Conservation (phyloP, 2,113 vertebrate genomes). For the Leucopsar rothschildi region DNA sequence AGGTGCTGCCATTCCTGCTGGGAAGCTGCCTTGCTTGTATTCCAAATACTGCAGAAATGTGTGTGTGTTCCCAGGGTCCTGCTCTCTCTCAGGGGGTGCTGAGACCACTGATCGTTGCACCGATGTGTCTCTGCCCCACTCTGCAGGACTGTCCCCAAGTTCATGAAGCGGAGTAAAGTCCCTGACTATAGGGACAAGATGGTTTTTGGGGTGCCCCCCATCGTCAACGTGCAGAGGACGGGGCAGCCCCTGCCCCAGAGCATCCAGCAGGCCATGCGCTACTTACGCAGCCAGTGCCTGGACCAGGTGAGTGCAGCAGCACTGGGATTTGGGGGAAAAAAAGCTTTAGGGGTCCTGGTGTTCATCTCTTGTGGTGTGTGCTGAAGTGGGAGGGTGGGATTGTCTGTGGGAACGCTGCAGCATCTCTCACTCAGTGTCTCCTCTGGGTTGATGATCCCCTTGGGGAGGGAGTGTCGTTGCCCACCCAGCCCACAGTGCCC, state of each 20-base stretch:
- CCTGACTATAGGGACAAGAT: slow-evolving; percentile 81
- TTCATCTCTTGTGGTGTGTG: rapidly evolving
- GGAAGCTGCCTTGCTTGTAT: not conserved
- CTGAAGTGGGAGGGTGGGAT: not conserved
- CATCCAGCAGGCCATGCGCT: slow-evolving; percentile 89
- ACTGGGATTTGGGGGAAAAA: rapidly evolving
- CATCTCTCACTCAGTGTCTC: not conserved
- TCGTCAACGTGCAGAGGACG: slow-evolving; percentile 78
- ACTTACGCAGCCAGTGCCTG: slow-evolving; percentile 82
- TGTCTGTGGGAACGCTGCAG: not conserved
- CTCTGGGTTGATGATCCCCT: not conserved
- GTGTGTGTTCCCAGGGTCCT: not conserved
- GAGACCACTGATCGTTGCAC: rapidly evolving
- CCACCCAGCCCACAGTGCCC: rapidly evolving
- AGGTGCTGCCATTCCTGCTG: not conserved
- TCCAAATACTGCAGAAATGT: not conserved
- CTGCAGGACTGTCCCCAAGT: slow-evolving; percentile 84
- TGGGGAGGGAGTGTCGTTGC: not conserved
- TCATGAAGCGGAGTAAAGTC: slow-evolving; percentile 85
- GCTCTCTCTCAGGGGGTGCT: not conserved
- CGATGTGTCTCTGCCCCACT: not conserved
- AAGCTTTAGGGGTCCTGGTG: not conserved
- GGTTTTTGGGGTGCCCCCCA: slow-evolving; percentile 82
- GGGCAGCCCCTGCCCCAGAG: slow-evolving; percentile 86
- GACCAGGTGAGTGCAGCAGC: slow-evolving; percentile 74